Evolutionary conservation across 2,888 invertebrate genomes (phyloP), one percentile per base, ranked within the genome.

Genomic region (Stenolophus ochropezus): DNA sequence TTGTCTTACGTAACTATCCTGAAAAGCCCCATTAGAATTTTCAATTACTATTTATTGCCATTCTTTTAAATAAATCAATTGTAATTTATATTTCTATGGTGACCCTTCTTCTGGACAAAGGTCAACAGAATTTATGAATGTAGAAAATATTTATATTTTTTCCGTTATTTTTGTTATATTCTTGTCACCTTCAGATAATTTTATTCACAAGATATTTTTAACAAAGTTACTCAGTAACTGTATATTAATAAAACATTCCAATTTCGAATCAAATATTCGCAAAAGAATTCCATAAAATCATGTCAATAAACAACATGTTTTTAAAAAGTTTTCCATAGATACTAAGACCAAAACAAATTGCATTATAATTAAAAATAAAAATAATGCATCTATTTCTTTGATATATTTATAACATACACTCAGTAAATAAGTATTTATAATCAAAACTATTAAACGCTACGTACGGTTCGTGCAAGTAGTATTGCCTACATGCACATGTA

Each of bases 281-380:
- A 21, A n/a, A n/a, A n/a, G 14, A 61, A 61, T 27, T 56, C 0
- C 56, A 20, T 53, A 25, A 25, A 5, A 61, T 61, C 5, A 14
- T 23, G n/a, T 25, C 1, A 61, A 61, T 61, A 61, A 11, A 2
- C 20, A 58, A 61, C 25, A 56, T 20, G 21, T 61, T 61, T 58
- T 61, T 61, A n/a, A 25, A 25, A 25, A 61, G 2, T 25, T 61
- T 61, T 25, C 61, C 23, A 61, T 21, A 23, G 33, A 42, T 42
- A 42, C 33, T n/a, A 51, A 5, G 61, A 61, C 14, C 61, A 61
- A 61, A 61, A 61, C 25, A 61, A 25, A 61, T 23, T 56, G 20
- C 11, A 2, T n/a, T n/a, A n/a, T n/a, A n/a, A n/a, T n/a, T 33
- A 42, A 42, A 42, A 11, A 42, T 42, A 42, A 42, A 42, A 42